A percentile compares a stretch with the other conserved stretches of the same genome.
Evolutionary conservation across 2,888 invertebrate genomes (phyloP).

Genomic region (Polyommatus iphigenia): DNA sequence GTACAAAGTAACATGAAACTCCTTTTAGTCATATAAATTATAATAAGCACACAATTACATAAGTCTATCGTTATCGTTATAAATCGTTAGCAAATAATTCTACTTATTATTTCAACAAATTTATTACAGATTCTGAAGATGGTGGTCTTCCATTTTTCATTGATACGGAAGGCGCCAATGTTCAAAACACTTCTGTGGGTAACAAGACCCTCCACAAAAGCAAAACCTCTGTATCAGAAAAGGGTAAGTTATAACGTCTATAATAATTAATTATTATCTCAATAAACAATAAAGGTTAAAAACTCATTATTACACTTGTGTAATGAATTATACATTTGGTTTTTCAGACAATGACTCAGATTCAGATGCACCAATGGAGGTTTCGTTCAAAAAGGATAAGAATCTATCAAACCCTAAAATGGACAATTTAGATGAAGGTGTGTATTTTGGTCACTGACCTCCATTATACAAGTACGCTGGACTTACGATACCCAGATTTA

Average conservation of each 20-base stretch:
- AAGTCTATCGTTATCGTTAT: too few relatives aligned
- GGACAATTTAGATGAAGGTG: neutral
- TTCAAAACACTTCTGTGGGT: constrained; percentile 13
- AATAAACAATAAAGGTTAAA: neutral
- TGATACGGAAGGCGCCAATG: constrained; percentile 39
- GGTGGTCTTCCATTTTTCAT: constrained; percentile 38
- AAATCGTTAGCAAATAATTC: neutral
- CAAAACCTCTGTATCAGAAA: neutral
- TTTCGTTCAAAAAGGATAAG: constrained; percentile 47
- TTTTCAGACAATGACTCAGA: constrained; percentile 40
- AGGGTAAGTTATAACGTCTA: constrained; percentile 30
- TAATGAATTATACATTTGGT: neutral
- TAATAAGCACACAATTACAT: too few relatives aligned
- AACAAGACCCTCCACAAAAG: constrained; percentile 41
- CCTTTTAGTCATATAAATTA: too few relatives aligned
- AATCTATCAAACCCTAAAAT: constrained; percentile 25
- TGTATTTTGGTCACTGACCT: neutral
- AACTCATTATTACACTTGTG: neutral
- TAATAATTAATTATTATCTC: neutral
- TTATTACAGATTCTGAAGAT: constrained; percentile 32
- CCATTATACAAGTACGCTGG: too few relatives aligned
- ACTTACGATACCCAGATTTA: too few relatives aligned
- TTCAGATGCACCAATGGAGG: constrained; percentile 49
- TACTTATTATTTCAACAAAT: neutral
- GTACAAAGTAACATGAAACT: too few relatives aligned